phyloP scores from a whole-genome alignment of 2,797 vertebrate genomes.

The Melanotaenia boesemani region DNA sequence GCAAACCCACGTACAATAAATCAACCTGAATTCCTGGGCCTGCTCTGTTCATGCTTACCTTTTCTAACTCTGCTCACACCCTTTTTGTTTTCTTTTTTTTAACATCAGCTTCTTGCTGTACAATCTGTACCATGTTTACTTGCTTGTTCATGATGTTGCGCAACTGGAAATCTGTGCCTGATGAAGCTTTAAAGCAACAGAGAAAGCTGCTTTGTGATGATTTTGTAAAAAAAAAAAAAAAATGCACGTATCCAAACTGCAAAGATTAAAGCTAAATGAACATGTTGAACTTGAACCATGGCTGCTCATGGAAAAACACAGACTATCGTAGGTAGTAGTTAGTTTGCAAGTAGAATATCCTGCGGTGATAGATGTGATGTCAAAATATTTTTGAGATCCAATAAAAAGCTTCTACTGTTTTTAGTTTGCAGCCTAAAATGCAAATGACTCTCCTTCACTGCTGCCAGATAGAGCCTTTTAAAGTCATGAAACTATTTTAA shows the following conservation, averaged over 20 bases:
- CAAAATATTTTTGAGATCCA: background rate
- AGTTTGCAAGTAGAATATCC: background rate
- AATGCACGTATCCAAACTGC: constrained; percentile 8
- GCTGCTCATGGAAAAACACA: background rate
- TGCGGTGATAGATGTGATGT: background rate
- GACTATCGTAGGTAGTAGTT: background rate
- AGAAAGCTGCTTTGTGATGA: constrained; percentile 2
- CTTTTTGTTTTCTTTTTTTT: constrained; percentile 2
- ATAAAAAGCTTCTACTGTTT: background rate
- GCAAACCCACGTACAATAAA: background rate
- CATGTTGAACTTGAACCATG: background rate
- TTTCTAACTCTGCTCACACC: background rate
- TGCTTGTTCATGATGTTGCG: constrained; percentile 36
- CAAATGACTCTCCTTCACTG: background rate
- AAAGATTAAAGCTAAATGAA: background rate
- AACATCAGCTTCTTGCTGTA: constrained; percentile 32
- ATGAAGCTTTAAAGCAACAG: constrained; percentile 8
- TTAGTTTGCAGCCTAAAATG: background rate
- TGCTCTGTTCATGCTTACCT: constrained; percentile 4
- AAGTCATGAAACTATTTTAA: background rate
- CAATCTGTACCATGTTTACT: constrained; percentile 48
- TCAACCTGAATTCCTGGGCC: constrained; percentile 4
- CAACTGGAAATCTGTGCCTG: constrained; percentile 27
- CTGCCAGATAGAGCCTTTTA: background rate
- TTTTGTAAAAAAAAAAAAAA: constrained; percentile 1